phyloP scores from a whole-genome alignment of 1,140 invertebrate species.

The Camponotus floridanus region DNA sequence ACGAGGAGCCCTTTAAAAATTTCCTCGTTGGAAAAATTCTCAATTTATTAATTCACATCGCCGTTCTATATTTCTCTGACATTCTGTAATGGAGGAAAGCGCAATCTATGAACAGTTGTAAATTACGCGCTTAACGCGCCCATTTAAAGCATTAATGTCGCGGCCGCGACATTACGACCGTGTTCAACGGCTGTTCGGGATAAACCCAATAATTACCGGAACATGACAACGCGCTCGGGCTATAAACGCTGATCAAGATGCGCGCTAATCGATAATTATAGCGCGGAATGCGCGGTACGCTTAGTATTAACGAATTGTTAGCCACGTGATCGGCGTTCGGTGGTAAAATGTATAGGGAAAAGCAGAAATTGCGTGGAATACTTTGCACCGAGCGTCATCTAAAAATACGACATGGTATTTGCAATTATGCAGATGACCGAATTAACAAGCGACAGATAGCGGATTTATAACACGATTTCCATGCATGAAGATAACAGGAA shows the following conservation, averaged over 20 bases:
- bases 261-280: constrained; percentile 24
- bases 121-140: constrained; percentile 43
- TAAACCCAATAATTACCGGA: constrained; percentile 52
- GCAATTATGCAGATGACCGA: constrained; percentile 38
- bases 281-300: neutral
- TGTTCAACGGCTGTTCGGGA: constrained; percentile 35
- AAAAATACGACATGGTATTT: constrained; percentile 33
- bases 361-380: constrained; percentile 8
- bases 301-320: constrained; percentile 49
- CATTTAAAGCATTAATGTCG: constrained; percentile 42
- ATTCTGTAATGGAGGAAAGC: constrained; percentile 11
- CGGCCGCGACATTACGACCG: constrained; percentile 35
- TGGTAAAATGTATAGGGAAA: neutral
- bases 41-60: neutral
- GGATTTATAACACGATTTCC: constrained; percentile 19
- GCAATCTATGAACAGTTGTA: constrained; percentile 28
- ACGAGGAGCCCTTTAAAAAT: neutral
- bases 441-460: neutral
- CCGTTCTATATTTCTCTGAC: neutral
- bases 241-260: constrained; percentile 47
- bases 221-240: neutral
- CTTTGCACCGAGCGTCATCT: constrained; percentile 4
- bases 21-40: constrained; percentile 1
- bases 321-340: constrained; percentile 15
- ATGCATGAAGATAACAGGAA: constrained; percentile 13